Base-by-base conservation (phyloP, 2,888 invertebrate species). In the Tetranychus truncatus region DNA sequence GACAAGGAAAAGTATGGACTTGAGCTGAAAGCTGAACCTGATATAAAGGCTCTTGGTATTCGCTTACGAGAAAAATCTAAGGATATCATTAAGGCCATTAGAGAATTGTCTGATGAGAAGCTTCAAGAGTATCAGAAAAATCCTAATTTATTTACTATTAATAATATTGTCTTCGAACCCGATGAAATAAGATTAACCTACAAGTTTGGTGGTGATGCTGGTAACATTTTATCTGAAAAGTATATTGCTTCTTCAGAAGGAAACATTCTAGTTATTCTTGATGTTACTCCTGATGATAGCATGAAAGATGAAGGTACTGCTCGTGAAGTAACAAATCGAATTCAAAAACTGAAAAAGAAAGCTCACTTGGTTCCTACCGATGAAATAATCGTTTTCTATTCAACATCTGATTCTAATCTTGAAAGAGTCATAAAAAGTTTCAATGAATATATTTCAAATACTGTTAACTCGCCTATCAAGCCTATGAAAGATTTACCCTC, bases 271-370 rank as follows among this genome's bases (percentile, higher is more conserved):
- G 90, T 99, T 74, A 84, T 99, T 75, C 84, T 99, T 79, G 92
- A 97, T 82, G 88, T 92, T 75, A 89, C 89, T 0, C 92, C 92
- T 1, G 94, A 94, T 82, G 89, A 91, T 81, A 88, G 89, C 45
- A 89, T 96, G 88, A 85, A 91, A 78, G 91, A 95, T 81, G 97
- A 99, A 85, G 99, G 99, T 9, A 86, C 91, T 44, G 92, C 96
- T 0, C 87, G 97, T 76, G 99, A 99, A 84, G 89, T 77, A 44
- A 91, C 95, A 77, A 99, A 97, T 82, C 88, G 97, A 75, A 87
- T 99, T 46, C 99, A 99, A 82, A 96, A 95, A 83, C 85, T 99
- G 15, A 86, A 97, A 76, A 99, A 99, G 84, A 94, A 95, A 81
- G 95, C 91, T 0, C 89, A 90, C 80, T 85, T 96, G 65, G 89